Percentiles rank a stretch among this genome's conserved stretches.
Evolutionary conservation across 2,888 invertebrate genomes (phyloP).

Genomic region (Trissonchulus latispiculum): DNA sequence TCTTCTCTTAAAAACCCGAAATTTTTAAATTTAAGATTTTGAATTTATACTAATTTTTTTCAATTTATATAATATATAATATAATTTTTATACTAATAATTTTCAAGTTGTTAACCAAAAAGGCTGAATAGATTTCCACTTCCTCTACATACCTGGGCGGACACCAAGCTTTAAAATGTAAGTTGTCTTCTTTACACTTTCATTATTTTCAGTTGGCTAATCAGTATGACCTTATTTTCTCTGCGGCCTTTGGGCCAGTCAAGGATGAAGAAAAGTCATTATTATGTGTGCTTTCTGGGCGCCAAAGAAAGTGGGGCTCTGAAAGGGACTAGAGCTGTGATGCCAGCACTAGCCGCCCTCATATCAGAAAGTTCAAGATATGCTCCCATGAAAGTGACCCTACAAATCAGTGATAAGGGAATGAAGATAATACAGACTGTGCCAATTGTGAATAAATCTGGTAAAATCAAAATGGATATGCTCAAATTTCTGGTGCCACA

Average conservation of each 20-base stretch:
- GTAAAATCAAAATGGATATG: conserved; percentile 48
- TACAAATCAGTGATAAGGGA: conserved; percentile 63
- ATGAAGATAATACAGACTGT: conserved; percentile 80
- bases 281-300: conserved; percentile 63
- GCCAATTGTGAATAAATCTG: conserved; percentile 43
- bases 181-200: no score
- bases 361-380: conserved; percentile 31
- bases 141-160: no score
- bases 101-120: no score
- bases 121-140: no score
- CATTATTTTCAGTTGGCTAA: no score
- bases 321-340: conserved; percentile 56
- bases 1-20: no score
- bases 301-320: conserved; percentile 85
- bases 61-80: no score
- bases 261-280: conserved; percentile 46
- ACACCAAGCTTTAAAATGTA: no score
- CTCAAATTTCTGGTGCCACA: conserved; percentile 89
- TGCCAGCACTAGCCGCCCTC: conserved; percentile 31
- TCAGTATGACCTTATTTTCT: background rate
- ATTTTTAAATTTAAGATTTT: no score
- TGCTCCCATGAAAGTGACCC: conserved; percentile 33
- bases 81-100: no score
- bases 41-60: no score
- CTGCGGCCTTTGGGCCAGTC: background rate